Percentiles rank a stretch among this genome's conserved stretches.
Evolutionary conservation across 2,113 vertebrate genomes (phyloP).

Genomic region (Gavialis gangeticus): DNA sequence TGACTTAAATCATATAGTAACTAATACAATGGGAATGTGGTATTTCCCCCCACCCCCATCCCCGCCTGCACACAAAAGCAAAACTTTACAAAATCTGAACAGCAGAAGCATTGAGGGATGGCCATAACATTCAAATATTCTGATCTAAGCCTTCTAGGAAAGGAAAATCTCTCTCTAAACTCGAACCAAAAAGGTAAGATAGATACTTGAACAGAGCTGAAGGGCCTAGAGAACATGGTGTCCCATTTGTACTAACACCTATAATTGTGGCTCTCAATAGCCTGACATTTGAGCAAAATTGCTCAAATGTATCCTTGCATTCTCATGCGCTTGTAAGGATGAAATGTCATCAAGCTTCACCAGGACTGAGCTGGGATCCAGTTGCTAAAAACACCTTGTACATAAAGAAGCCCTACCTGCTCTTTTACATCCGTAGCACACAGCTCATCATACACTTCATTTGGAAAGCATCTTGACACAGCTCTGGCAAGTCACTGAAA

Average conservation of each 20-base stretch:
- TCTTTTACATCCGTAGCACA: slow-evolving; percentile 74
- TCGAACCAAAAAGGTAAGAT: slow-evolving; percentile 70
- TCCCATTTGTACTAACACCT: slow-evolving; percentile 64
- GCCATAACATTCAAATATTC: slow-evolving; percentile 60
- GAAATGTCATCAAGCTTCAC: slow-evolving; percentile 82
- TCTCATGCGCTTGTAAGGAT: slow-evolving; percentile 73
- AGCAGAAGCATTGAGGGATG: background rate
- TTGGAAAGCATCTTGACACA: slow-evolving; percentile 76
- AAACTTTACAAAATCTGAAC: slow-evolving; percentile 26
- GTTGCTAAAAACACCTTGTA: slow-evolving; percentile 80
- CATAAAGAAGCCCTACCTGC: slow-evolving; percentile 78
- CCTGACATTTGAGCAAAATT: slow-evolving; percentile 75
- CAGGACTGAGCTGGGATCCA: slow-evolving; percentile 81
- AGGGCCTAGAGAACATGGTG: slow-evolving; percentile 40
- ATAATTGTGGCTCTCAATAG: slow-evolving; percentile 82
- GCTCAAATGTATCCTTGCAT: slow-evolving; percentile 77
- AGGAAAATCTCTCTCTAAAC: slow-evolving; percentile 50
- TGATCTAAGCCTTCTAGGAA: slow-evolving; percentile 38
- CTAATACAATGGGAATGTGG: background rate
- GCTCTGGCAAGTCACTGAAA: slow-evolving; percentile 76
- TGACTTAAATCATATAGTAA: background rate
- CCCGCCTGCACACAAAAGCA: background rate
- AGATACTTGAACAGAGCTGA: slow-evolving; percentile 70
- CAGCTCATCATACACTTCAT: slow-evolving; percentile 78
- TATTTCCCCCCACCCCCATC: no score